A percentile compares a stretch with the other conserved stretches of the same genome.
Conservation (phyloP, 2,888 invertebrate genomes). For the Cordilura impudica region DNA sequence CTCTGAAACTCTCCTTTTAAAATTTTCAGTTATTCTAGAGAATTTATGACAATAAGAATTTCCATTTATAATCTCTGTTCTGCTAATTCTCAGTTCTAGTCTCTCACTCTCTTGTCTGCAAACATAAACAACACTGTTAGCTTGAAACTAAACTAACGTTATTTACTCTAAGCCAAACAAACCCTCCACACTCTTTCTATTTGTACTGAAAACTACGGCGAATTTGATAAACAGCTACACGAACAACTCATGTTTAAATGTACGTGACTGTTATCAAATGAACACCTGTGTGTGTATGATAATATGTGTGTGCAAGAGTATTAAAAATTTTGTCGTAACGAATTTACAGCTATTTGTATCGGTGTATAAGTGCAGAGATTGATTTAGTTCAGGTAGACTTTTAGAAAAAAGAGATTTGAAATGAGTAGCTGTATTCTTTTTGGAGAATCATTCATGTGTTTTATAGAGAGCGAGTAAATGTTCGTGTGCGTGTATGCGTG, state of each 20-base stretch:
- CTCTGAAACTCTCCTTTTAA: not conserved
- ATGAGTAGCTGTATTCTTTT: not conserved
- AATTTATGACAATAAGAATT: conserved; percentile 26
- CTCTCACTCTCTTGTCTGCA: not conserved
- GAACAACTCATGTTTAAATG: not conserved
- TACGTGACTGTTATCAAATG: conserved; percentile 48
- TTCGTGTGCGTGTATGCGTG: conserved; percentile 34
- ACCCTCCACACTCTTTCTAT: conserved; percentile 37
- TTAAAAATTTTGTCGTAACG: conserved; percentile 66
- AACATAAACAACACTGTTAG: conserved; percentile 42
- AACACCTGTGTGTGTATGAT: conserved; percentile 55
- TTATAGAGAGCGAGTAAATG: conserved; percentile 13
- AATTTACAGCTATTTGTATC: conserved; percentile 77
- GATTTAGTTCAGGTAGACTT: not conserved
- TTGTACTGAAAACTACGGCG: conserved; percentile 49
- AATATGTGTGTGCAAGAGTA: conserved; percentile 34
- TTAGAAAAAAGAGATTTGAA: not conserved
- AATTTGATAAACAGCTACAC: conserved; percentile 62
- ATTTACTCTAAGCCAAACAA: conserved; percentile 28
- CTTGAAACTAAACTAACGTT: conserved; percentile 50
- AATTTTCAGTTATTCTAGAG: not conserved
- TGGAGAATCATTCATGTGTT: not conserved
- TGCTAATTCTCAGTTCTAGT: not conserved
- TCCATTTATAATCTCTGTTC: not conserved
- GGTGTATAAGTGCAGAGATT: conserved; percentile 68